Conservation (phyloP, 2,888 invertebrate genomes). For the Spialia ferax region DNA sequence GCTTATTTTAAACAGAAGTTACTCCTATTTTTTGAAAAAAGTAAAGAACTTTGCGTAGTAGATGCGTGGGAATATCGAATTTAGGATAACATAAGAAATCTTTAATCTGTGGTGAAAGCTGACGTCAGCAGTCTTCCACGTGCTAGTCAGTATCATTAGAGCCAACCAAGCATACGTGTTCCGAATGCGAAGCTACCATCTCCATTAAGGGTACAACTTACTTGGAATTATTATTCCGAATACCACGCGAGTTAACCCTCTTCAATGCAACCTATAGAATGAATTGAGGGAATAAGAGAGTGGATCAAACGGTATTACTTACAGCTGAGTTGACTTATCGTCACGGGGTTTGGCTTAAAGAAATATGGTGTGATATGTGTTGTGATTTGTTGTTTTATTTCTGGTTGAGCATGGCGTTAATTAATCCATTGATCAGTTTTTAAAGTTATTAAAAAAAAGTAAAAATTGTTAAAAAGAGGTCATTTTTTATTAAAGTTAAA, state of each 20-base stretch:
- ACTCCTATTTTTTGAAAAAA: too few species aligned
- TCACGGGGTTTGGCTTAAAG: background rate
- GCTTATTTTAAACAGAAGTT: too few species aligned
- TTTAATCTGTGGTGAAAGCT: background rate
- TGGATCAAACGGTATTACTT: constrained; percentile 10
- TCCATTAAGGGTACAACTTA: constrained; percentile 17
- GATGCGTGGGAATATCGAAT: too few species aligned
- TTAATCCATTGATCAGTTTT: too few species aligned
- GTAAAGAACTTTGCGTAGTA: too few species aligned
- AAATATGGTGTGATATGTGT: background rate
- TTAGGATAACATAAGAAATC: background rate
- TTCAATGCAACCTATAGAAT: constrained; percentile 4
- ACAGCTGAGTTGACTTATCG: background rate
- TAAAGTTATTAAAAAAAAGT: too few species aligned
- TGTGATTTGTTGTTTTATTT: too few species aligned
- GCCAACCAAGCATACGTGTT: constrained; percentile 20
- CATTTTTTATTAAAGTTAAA: too few species aligned
- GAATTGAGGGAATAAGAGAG: constrained; percentile 16
- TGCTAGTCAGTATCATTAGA: background rate
- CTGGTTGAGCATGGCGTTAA: too few species aligned
- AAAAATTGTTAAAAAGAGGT: too few species aligned
- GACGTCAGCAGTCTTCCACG: background rate
- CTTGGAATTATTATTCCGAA: constrained; percentile 21
- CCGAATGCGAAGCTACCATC: constrained; percentile 15
- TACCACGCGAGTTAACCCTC: constrained; percentile 7